phyloP scores from a whole-genome alignment of 1,140 invertebrate genomes.

The Leptopilina clavipes region DNA sequence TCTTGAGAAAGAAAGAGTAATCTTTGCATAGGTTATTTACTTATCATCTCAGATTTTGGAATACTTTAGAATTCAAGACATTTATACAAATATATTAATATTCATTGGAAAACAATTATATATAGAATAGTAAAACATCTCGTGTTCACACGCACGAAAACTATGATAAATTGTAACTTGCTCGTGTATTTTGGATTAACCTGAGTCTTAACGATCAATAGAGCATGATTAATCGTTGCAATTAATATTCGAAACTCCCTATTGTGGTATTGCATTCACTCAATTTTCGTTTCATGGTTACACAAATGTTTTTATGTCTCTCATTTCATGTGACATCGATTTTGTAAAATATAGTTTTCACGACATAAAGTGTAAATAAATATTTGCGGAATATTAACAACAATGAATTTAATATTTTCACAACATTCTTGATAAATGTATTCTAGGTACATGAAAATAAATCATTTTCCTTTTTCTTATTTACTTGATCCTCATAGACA shows the following conservation, averaged over 20 bases:
- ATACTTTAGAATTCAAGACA: background rate
- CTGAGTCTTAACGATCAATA: conserved; percentile 27
- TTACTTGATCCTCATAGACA: background rate
- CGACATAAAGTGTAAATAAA: no score
- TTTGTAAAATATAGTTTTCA: no score
- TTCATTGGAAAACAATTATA: background rate
- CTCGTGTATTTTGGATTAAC: conserved; percentile 24
- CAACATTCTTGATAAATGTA: no score
- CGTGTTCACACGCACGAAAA: conserved; percentile 10
- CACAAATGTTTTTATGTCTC: background rate
- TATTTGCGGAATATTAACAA: no score
- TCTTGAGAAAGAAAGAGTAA: no score
- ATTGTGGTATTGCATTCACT: conserved; percentile 25
- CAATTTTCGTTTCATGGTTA: conserved; percentile 16
- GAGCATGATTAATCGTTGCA: conserved; percentile 22
- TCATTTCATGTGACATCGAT: background rate
- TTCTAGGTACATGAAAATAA: background rate
- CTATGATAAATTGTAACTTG: conserved; percentile 28
- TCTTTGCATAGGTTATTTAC: no score
- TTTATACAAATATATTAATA: no score
- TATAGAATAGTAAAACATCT: conserved; percentile 7
- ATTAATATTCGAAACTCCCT: conserved; percentile 27
- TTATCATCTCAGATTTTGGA: no score
- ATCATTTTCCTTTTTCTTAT: background rate
- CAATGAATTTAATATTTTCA: no score